phyloP scores from a whole-genome alignment of 2,888 invertebrate species.

The Apotomis betuletana region DNA sequence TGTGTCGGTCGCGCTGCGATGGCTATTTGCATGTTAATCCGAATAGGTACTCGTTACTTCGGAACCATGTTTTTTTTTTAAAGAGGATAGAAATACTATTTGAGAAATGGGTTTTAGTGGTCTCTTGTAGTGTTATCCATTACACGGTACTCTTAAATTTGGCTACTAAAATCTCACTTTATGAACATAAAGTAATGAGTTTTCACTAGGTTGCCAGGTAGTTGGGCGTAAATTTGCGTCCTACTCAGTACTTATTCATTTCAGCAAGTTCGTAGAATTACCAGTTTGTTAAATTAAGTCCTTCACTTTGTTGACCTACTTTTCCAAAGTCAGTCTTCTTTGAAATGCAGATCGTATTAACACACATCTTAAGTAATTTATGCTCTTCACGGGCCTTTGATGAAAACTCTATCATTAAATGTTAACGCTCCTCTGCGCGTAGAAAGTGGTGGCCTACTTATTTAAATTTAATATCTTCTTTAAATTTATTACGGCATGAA shows the following conservation, averaged over 20 bases:
- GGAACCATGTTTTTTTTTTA: too few relatives aligned
- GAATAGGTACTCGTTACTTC: too few relatives aligned
- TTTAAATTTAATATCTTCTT: conserved; percentile 60
- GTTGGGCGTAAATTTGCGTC: background rate
- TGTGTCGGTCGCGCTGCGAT: background rate
- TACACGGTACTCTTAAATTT: too few relatives aligned
- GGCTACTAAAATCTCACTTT: too few relatives aligned
- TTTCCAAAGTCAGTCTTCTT: conserved; percentile 1
- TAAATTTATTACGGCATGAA: conserved; percentile 66
- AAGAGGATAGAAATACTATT: too few relatives aligned
- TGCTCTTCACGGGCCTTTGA: conserved; percentile 22
- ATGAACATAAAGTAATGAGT: too few relatives aligned
- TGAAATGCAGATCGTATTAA: conserved; percentile 23
- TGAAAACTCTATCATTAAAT: conserved; percentile 36
- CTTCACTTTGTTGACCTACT: conserved; percentile 1
- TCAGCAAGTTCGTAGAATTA: background rate
- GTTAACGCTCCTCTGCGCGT: conserved; percentile 51
- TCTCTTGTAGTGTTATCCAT: too few relatives aligned
- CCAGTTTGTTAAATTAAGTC: background rate
- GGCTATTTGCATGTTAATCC: too few relatives aligned
- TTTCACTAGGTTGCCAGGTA: too few relatives aligned
- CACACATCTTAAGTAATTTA: conserved; percentile 22
- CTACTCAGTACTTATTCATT: background rate
- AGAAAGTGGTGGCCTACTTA: conserved; percentile 54
- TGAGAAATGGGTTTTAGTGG: too few relatives aligned